Conservation (phyloP, 2,113 vertebrate genomes). For the Calyptomena viridis region DNA sequence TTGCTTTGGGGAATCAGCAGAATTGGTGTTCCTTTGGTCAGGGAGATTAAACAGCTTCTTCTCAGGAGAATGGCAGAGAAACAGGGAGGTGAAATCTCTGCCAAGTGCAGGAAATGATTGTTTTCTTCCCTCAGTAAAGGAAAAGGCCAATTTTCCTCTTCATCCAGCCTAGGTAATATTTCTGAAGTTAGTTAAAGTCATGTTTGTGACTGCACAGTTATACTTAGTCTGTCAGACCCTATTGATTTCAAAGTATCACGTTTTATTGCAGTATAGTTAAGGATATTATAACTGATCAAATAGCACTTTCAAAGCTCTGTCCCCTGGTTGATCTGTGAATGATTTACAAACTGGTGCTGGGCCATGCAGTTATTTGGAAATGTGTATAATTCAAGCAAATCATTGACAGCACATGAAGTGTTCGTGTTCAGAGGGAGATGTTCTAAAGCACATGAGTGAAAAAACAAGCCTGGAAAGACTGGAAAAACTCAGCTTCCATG, state of each 20-base stretch:
- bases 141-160: slow-evolving; percentile 7
- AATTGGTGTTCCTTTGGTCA: neutral
- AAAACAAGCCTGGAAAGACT: neutral
- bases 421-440: neutral
- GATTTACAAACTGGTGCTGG: slow-evolving; percentile 40
- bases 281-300: neutral
- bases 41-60: neutral
- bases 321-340: slow-evolving; percentile 28
- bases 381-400: slow-evolving; percentile 17
- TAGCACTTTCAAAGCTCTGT: neutral
- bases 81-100: neutral
- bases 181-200: slow-evolving; percentile 27
- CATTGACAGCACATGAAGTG: neutral
- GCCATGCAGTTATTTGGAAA: neutral
- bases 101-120: neutral
- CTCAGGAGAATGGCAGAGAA: accelerated
- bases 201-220: neutral
- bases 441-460: neutral
- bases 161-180: neutral
- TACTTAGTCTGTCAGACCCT: slow-evolving; percentile 35
- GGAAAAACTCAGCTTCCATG: neutral
- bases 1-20: neutral
- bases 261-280: slow-evolving; percentile 4
- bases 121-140: neutral
- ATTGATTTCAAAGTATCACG: slow-evolving; percentile 30